Percentiles rank a stretch among this genome's conserved stretches.
Evolutionary conservation across 2,888 invertebrate species (phyloP).

Genomic region (Trachelus stipa): DNA sequence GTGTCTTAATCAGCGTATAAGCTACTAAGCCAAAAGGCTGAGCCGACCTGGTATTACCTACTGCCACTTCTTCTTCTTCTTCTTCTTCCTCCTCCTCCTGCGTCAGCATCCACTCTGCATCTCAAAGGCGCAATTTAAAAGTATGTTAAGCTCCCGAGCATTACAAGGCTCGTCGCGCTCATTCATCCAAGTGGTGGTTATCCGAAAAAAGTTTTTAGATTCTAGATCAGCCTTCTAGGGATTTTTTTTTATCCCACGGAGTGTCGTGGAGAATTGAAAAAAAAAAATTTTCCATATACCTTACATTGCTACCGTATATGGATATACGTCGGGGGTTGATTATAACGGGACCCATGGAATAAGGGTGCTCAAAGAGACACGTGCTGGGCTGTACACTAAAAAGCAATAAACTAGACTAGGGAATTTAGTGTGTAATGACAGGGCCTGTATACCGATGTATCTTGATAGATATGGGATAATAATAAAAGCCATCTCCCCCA

Average conservation of each 20-base stretch:
- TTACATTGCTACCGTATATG: too few species aligned
- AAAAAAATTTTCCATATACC: too few species aligned
- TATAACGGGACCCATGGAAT: neutral
- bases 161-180: neutral
- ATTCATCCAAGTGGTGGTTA: too few species aligned
- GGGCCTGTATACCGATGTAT: conserved; percentile 47
- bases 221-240: neutral
- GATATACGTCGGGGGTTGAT: too few species aligned
- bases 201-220: too few species aligned
- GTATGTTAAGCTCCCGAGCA: conserved; percentile 47
- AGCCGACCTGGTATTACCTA: conserved; percentile 28
- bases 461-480: conserved; percentile 41
- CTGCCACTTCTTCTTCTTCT: conserved; percentile 20
- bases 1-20: conserved; percentile 66
- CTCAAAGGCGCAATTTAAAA: conserved; percentile 64
- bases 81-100: conserved; percentile 5
- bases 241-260: neutral
- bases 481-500: conserved; percentile 46
- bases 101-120: conserved; percentile 53
- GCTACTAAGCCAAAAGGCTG: conserved; percentile 56
- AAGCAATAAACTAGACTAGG: conserved; percentile 56
- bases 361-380: conserved; percentile 36
- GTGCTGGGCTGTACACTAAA: conserved; percentile 54
- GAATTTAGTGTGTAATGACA: conserved; percentile 47
- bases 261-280: too few species aligned